These are phyloP conservation scores for Invenusta paracnida DNA, from an alignment of 2,888 invertebrate species.

Conservation along the genomic window DNA sequence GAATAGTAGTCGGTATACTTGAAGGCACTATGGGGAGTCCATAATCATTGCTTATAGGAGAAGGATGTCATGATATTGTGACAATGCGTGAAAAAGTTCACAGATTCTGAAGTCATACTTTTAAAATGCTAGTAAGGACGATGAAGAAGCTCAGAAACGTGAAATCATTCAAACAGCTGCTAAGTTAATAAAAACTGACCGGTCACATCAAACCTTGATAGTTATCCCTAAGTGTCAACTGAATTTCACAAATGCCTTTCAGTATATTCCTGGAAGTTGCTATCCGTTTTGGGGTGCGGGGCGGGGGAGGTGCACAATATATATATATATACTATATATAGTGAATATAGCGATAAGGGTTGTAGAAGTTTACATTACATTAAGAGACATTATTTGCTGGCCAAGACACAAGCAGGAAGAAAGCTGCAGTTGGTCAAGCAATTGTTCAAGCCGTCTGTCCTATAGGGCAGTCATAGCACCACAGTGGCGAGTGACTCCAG, in stretches of 20 bases:
- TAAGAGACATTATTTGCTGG: slow-evolving; percentile 39
- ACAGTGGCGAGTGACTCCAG: slow-evolving; percentile 48
- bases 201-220: not conserved
- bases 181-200: not conserved
- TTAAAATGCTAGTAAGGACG: no score
- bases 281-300: not conserved
- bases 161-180: slow-evolving; percentile 33
- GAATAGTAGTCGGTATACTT: no score
- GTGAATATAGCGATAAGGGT: slow-evolving; percentile 41
- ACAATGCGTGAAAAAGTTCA: no score
- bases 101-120: no score
- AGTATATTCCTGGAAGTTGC: no score
- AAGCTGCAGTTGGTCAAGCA: slow-evolving; percentile 48
- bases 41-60: no score
- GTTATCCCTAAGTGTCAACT: not conserved
- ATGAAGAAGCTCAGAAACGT: slow-evolving; percentile 36
- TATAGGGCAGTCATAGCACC: slow-evolving; percentile 46
- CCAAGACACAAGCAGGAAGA: slow-evolving; percentile 40
- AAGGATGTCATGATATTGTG: no score
- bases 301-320: slow-evolving; percentile 5
- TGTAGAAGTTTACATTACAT: no score
- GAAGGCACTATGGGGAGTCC: no score
- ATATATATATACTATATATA: slow-evolving; percentile 42
- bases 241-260: not conserved
- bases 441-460: slow-evolving; percentile 48